Percentiles rank a stretch among this genome's conserved stretches.
These are phyloP conservation scores for Anastrepha obliqua DNA, from an alignment of 1,140 invertebrate species.

Conservation along the genomic window DNA sequence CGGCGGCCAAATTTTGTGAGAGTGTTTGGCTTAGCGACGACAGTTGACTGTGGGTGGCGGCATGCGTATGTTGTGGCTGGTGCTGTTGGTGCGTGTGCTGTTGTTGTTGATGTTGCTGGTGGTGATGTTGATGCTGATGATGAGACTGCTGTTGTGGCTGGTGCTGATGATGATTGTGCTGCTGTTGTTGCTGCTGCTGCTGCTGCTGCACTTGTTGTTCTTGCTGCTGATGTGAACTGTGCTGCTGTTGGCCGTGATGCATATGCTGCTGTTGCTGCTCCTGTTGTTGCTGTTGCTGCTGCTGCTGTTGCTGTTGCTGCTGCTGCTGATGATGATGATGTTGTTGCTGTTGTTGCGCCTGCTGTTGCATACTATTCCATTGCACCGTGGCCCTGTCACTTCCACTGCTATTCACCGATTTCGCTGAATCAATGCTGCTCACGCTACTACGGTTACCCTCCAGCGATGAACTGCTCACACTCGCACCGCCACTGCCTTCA, in stretches of 20 bases:
- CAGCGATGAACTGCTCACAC: constrained; percentile 58
- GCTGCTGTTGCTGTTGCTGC: constrained; percentile 64
- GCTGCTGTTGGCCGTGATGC: constrained; percentile 62
- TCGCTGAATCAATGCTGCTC: constrained; percentile 70
- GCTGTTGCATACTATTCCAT: constrained; percentile 51
- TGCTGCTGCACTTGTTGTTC: constrained; percentile 63
- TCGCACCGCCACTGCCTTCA: constrained; percentile 51
- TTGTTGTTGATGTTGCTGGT: constrained; percentile 55
- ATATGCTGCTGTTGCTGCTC: constrained; percentile 61
- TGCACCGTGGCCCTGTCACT: constrained; percentile 58
- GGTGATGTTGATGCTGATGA: constrained; percentile 49
- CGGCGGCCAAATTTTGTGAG: constrained; percentile 59
- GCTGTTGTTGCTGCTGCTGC: constrained; percentile 62
- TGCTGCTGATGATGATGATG: constrained; percentile 61
- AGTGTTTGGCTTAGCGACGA: constrained; percentile 62
- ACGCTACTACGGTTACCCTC: constrained; percentile 70
- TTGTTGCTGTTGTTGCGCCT: constrained; percentile 61
- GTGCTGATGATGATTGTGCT: constrained; percentile 60
- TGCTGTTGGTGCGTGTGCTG: constrained; percentile 61
- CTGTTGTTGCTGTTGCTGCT: constrained; percentile 60
- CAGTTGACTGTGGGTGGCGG: constrained; percentile 59
- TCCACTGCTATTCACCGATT: constrained; percentile 59
- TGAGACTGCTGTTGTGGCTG: constrained; percentile 63
- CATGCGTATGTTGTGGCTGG: constrained; percentile 67
- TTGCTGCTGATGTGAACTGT: constrained; percentile 58